Evolutionary conservation across 2,113 vertebrate species (phyloP).

Genomic region (Gallinago undulata): DNA sequence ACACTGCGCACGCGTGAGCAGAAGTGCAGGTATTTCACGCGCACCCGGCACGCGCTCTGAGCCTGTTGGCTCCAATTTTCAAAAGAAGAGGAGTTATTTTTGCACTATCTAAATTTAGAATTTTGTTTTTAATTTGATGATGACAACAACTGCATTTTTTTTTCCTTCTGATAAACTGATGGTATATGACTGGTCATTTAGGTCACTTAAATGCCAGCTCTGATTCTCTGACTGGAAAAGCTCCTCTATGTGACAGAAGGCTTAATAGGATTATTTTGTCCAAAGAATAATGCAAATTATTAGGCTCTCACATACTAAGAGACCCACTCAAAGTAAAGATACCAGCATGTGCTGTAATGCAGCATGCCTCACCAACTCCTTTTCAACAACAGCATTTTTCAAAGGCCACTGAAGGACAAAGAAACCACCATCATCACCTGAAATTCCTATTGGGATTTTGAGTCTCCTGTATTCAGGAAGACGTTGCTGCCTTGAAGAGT

Average conservation of each 20-base stretch:
- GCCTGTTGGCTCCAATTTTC: too few relatives aligned
- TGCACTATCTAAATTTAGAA: background rate
- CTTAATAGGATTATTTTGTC: background rate
- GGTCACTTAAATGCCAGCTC: constrained; percentile 43
- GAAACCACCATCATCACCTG: background rate
- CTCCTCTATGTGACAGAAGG: constrained; percentile 7
- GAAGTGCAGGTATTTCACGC: too few relatives aligned
- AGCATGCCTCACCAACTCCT: background rate
- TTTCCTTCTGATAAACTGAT: background rate
- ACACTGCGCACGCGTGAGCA: too few relatives aligned
- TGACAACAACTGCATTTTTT: background rate
- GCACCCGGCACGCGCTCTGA: too few relatives aligned
- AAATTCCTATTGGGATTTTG: background rate
- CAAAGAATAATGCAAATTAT: background rate
- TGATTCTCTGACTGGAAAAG: background rate
- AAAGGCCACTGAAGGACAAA: background rate
- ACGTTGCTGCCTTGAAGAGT: background rate
- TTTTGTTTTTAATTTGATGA: background rate
- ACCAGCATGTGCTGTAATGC: background rate
- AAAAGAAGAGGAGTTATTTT: background rate
- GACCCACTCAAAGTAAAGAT: background rate
- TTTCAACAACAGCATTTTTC: background rate
- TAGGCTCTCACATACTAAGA: background rate
- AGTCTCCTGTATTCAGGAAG: background rate
- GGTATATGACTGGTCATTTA: constrained; percentile 32